phyloP scores from a whole-genome alignment of 1,140 invertebrate species.

The Daktulosphaira vitifoliae region DNA sequence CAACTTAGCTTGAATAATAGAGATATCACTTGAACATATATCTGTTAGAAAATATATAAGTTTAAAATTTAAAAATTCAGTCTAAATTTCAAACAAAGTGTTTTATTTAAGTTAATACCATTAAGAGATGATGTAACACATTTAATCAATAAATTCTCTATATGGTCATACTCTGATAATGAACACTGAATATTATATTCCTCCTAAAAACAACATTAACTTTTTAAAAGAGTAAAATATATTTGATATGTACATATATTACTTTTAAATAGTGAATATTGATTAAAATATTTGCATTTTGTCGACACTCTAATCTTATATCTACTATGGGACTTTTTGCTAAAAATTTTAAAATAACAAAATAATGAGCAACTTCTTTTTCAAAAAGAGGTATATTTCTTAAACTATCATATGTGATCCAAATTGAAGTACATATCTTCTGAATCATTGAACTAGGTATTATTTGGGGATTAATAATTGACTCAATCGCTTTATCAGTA shows the following conservation, averaged over 20 bases:
- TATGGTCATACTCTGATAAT: slow-evolving; percentile 1
- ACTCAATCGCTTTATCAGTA: slow-evolving; percentile 16
- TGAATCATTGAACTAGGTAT: slow-evolving; percentile 25
- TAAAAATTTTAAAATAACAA: slow-evolving; percentile 16
- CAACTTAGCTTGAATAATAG: slow-evolving; percentile 7
- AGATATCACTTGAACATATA: background rate
- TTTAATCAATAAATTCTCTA: slow-evolving; percentile 5
- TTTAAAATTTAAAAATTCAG: background rate
- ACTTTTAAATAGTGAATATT: slow-evolving; percentile 18
- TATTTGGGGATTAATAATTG: slow-evolving; percentile 13
- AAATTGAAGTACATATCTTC: slow-evolving; percentile 17
- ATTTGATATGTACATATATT: too few relatives aligned
- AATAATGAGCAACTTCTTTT: slow-evolving; percentile 17
- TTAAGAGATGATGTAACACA: background rate
- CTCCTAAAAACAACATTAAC: background rate
- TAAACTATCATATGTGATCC: slow-evolving; percentile 22
- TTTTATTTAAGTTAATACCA: slow-evolving; percentile 8
- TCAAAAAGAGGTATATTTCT: slow-evolving; percentile 6
- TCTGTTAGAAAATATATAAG: background rate
- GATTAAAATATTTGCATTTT: background rate
- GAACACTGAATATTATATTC: slow-evolving; percentile 21
- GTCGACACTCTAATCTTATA: slow-evolving; percentile 1
- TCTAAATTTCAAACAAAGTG: background rate
- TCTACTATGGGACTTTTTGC: slow-evolving; percentile 7
- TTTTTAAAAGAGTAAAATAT: background rate